Base-by-base conservation (phyloP, 2,113 vertebrate genomes). In the Callopanchax toddi region DNA sequence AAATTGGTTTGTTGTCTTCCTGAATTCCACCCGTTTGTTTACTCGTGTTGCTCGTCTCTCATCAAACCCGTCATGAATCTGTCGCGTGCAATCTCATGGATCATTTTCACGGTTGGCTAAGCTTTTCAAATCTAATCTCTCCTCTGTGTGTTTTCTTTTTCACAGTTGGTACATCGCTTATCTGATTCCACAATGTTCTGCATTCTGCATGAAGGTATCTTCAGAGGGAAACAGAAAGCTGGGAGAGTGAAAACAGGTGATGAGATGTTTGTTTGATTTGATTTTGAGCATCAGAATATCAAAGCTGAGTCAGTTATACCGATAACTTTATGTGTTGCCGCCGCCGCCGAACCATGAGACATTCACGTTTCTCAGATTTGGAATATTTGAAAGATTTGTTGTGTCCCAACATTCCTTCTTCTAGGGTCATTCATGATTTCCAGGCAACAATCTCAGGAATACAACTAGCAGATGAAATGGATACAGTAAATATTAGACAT, bases 31-130 rank as follows among this genome's bases (percentile, higher is more conserved):
- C 58, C 74, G 68, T 86, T 75, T 83, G 73, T 84, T 86, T 78
- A 79, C 70, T 57, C 20, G 39, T 70, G 57, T 68, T 68, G 77
- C 76, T 85, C 55, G 77, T 83, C 67, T 32, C 72, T 85, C 74
- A 54, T 73, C 78, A 74, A 75, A 56, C 76, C 77, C 72, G 79
- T 79, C 83, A 79, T 77, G 69, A 78, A 88, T 74, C 79, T 60
- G 61, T 52, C 57, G 54, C 22, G 23, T 45, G 52, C 59, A 62
- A 58, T 77, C 40, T 67, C 67, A 86, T 73, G 74, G 85, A 88
- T 89, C 73, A 64, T 78, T 86, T 74, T 81, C 63, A 80, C n/a
- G 12, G 51, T 60, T 77, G 74, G 55, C 39, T 29, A 49, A 77
- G 64, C 57, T 52, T 76, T 82, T 70, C 56, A 52, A 66, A 61